Percentiles rank a stretch among this genome's conserved stretches.
Evolutionary conservation across 2,888 invertebrate genomes (phyloP).

Genomic region (Epirrhoe tristata): DNA sequence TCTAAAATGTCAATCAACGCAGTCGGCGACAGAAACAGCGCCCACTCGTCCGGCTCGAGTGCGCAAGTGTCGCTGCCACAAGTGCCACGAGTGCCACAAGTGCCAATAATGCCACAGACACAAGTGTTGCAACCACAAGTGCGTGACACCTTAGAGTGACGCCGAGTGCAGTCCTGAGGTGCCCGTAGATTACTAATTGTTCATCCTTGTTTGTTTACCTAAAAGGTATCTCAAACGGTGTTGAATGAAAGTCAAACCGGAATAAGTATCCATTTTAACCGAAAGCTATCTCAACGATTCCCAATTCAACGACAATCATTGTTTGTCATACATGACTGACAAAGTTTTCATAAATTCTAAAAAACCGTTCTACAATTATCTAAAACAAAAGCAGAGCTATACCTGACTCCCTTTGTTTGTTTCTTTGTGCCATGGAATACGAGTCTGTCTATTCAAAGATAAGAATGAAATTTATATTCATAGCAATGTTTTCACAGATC

Average conservation of each 20-base stretch:
- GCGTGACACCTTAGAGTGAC: slow-evolving; percentile 7
- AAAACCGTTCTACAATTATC: background rate
- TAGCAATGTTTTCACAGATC: slow-evolving; percentile 15
- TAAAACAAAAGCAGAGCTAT: no score
- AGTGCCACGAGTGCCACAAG: background rate
- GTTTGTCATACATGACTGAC: no score
- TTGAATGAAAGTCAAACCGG: background rate
- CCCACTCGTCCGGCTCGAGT: slow-evolving; percentile 1
- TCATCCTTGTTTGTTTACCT: background rate
- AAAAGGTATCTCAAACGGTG: background rate
- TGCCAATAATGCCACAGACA: slow-evolving; percentile 4
- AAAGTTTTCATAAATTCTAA: background rate
- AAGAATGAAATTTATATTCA: slow-evolving; percentile 10
- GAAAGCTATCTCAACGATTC: no score
- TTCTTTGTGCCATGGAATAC: no score
- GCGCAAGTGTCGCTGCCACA: background rate
- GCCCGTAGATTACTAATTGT: background rate
- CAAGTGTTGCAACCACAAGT: slow-evolving; percentile 9
- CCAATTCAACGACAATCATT: no score
- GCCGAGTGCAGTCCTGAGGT: background rate
- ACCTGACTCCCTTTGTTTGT: no score
- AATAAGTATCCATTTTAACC: background rate
- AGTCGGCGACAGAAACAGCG: background rate
- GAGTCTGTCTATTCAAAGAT: background rate
- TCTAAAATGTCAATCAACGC: slow-evolving; percentile 1